Conservation (phyloP, 2,888 invertebrate species). For the Dysmachus trigonus region DNA sequence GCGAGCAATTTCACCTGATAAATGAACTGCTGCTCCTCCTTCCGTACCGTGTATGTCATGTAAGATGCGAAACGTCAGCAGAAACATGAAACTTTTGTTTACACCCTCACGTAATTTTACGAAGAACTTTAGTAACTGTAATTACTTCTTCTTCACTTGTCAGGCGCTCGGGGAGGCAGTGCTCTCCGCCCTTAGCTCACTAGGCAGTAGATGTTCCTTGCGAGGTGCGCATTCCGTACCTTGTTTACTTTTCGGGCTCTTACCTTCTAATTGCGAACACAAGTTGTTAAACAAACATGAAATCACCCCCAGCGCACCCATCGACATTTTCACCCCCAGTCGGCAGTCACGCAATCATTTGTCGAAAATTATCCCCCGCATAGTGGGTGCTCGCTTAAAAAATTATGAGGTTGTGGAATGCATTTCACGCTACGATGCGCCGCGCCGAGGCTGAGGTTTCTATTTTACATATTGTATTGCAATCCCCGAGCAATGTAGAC, state of each 20-base stretch:
- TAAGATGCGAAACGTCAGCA: background rate
- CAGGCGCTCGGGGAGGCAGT: background rate
- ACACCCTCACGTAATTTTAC: slow-evolving; percentile 5
- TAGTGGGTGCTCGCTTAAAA: slow-evolving; percentile 12
- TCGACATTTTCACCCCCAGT: background rate
- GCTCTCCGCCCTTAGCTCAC: background rate
- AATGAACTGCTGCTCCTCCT: background rate
- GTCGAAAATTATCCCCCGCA: background rate
- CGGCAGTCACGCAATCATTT: slow-evolving; percentile 22
- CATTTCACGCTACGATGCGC: background rate
- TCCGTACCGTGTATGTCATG: background rate
- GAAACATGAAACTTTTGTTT: slow-evolving; percentile 17
- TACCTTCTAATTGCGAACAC: slow-evolving; percentile 18
- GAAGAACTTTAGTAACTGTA: background rate
- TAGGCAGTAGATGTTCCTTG: background rate
- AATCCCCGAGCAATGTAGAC: background rate
- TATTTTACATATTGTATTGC: background rate
- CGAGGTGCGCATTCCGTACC: background rate
- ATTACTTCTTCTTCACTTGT: slow-evolving; percentile 9
- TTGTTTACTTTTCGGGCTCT: slow-evolving; percentile 6
- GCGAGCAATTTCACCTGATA: background rate
- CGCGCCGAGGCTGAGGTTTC: background rate
- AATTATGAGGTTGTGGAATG: slow-evolving; percentile 8
- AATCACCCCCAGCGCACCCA: background rate
- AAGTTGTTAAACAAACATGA: slow-evolving; percentile 14